phyloP scores from a whole-genome alignment of 1,140 invertebrate genomes.

The Drosophila kanapiae region DNA sequence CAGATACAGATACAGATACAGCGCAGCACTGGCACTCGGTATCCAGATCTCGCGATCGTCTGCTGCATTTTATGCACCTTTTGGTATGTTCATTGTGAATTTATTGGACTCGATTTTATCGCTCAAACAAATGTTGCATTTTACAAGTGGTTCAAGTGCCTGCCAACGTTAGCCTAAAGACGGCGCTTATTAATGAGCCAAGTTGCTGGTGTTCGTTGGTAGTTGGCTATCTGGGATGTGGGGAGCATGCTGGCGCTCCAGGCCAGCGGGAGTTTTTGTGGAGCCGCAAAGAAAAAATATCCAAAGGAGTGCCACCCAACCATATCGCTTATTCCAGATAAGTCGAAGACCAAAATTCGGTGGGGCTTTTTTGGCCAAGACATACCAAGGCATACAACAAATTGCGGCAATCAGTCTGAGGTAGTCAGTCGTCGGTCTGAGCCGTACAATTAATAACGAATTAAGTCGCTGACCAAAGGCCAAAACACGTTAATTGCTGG shows the following conservation, averaged over 20 bases:
- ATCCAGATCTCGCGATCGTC: constrained; percentile 73
- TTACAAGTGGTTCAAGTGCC: constrained; percentile 82
- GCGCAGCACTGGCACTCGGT: constrained; percentile 50
- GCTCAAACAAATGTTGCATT: constrained; percentile 84
- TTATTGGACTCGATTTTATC: constrained; percentile 84
- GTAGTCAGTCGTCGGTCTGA: constrained; percentile 51
- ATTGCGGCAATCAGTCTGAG: constrained; percentile 70
- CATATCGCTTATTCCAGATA: constrained; percentile 38
- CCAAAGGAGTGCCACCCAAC: constrained; percentile 9
- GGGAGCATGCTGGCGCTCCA: constrained; percentile 43
- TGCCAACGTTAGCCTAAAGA: constrained; percentile 72
- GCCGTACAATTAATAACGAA: constrained; percentile 75
- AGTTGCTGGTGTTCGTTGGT: constrained; percentile 14
- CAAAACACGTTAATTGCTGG: constrained; percentile 67
- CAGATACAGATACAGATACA: constrained; percentile 71
- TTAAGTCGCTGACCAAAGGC: constrained; percentile 66
- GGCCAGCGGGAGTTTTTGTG: constrained; percentile 30
- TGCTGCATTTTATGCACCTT: constrained; percentile 79
- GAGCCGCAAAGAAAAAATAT: background rate
- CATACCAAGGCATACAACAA: constrained; percentile 40
- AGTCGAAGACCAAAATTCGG: constrained; percentile 8
- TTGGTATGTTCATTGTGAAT: constrained; percentile 84
- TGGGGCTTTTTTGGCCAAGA: constrained; percentile 43
- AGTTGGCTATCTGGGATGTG: constrained; percentile 28
- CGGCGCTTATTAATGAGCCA: constrained; percentile 80